These are phyloP conservation scores for Neolamprologus modestus DNA, from an alignment of 2,113 vertebrate species.

Conservation along the genomic window DNA sequence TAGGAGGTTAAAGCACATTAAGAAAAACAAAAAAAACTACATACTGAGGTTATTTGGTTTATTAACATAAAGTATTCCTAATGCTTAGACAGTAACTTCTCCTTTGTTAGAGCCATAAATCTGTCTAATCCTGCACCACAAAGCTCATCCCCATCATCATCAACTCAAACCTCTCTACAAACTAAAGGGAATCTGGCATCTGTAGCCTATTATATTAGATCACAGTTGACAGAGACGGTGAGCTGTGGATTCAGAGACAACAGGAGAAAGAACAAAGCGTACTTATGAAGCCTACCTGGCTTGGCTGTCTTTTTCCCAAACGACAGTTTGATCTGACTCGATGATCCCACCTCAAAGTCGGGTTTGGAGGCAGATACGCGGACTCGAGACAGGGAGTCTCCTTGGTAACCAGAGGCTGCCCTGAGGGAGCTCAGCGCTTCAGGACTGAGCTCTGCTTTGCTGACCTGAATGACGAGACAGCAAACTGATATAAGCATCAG, in stretches of 20 bases:
- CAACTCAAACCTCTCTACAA: not conserved
- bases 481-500: not conserved
- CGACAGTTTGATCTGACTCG: conserved; percentile 81
- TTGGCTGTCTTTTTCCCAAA: conserved; percentile 70
- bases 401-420: conserved; percentile 65
- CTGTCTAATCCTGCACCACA: not conserved
- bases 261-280: not conserved
- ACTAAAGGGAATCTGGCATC: not conserved
- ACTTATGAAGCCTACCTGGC: conserved; percentile 52
- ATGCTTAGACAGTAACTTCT: not conserved
- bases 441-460: conserved; percentile 52
- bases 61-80: not conserved
- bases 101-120: not conserved
- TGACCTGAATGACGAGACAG: conserved; percentile 55
- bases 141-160: accelerated
- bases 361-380: conserved; percentile 84
- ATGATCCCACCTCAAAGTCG: conserved; percentile 88
- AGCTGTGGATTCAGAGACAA: not conserved
- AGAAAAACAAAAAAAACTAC: not conserved
- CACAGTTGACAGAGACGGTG: accelerated
- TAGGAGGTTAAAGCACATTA: not conserved
- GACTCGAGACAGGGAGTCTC: conserved; percentile 61
- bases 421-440: conserved; percentile 58
- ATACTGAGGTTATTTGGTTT: not conserved
- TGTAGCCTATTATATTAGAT: not conserved